These are phyloP conservation scores for Sorex maritimensis DNA, from an alignment of 2,797 vertebrate genomes.

Conservation along the genomic window DNA sequence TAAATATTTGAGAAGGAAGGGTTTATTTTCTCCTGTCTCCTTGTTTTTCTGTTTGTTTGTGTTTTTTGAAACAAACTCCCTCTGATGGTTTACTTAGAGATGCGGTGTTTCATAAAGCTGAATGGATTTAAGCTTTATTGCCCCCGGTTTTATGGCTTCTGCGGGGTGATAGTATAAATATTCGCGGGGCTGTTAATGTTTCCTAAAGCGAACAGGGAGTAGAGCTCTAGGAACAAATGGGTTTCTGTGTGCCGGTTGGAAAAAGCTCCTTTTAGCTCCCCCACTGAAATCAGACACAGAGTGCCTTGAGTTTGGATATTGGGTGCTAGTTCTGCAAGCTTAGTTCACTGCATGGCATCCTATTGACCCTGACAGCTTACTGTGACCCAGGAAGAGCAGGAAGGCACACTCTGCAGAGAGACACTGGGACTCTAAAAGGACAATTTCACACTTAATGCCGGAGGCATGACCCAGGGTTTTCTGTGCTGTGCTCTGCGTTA, in stretches of 20 bases:
- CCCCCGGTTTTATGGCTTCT: slow-evolving; percentile 56
- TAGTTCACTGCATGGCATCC: background rate
- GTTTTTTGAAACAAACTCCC: background rate
- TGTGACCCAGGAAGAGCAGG: background rate
- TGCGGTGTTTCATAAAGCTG: slow-evolving; percentile 31
- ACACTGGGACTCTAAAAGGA: background rate
- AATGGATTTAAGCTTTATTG: slow-evolving; percentile 69
- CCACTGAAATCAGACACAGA: background rate
- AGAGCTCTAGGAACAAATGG: slow-evolving; percentile 64
- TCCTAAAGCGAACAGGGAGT: background rate
- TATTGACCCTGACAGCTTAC: background rate
- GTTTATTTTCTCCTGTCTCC: slow-evolving; percentile 53
- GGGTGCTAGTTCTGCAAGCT: background rate
- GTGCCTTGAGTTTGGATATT: background rate
- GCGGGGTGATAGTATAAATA: slow-evolving; percentile 35
- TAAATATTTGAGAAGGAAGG: slow-evolving; percentile 48
- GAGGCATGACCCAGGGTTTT: background rate
- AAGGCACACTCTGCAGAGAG: background rate
- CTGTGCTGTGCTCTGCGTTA: background rate
- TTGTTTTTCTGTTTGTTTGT: background rate
- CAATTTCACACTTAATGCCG: background rate
- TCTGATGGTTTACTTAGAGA: background rate
- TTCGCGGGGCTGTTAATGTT: slow-evolving; percentile 9
- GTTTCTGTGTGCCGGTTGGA: background rate
- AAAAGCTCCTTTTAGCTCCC: slow-evolving; percentile 52